Base-by-base conservation (phyloP, 2,797 vertebrate species). In the Etheostoma perlongum region DNA sequence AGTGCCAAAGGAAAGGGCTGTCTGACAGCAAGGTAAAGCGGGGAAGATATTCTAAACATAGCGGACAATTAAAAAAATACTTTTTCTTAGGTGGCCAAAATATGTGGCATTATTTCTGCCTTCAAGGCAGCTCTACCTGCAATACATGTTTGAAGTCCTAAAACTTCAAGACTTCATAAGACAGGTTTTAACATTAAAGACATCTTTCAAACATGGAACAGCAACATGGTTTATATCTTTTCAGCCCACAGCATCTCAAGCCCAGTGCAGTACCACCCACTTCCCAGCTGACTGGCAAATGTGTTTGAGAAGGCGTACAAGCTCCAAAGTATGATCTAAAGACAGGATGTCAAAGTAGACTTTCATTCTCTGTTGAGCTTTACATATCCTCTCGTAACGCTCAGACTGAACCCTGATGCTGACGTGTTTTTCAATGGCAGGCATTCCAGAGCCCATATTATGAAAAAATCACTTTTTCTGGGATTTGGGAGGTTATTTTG, bases 231-330 rank as follows among this genome's bases (percentile, higher is more conserved):
- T 76, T 27, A 54, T 83, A 18, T 71, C 54, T 46, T 81, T 42
- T 59, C 66, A 85, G 67, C 82, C 75, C 79, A 88, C 84, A 81
- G 59, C 57, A 71, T 84, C 68, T 82, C 48, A n/a, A 46, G 62
- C 76, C 49, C 40, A 12, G 71, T 48, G 71, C 73, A 76, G 75
- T 64, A 48, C 81, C 89, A 86, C 88, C 85, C 89, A 92, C 90
- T 58, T 78, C 75, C 85, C 87, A 88, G 81, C 81, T 86, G 74
- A 89, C 82, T 73, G 79, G 62, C 19, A 54, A 81, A 86, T 76
- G 82, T 77, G 72, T 79, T 67, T 74, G 51, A 81, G 76, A 78
- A 76, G 61, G 81, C 65, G 58, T 62, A 19, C 74, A 57, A 68
- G 55, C 57, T 71, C 68, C 44, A 42, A 42, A 64, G 72, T 86